Percentiles rank a stretch among this genome's conserved stretches.
phyloP scores from a whole-genome alignment of 2,888 invertebrate species.

The Brachycybe producta region DNA sequence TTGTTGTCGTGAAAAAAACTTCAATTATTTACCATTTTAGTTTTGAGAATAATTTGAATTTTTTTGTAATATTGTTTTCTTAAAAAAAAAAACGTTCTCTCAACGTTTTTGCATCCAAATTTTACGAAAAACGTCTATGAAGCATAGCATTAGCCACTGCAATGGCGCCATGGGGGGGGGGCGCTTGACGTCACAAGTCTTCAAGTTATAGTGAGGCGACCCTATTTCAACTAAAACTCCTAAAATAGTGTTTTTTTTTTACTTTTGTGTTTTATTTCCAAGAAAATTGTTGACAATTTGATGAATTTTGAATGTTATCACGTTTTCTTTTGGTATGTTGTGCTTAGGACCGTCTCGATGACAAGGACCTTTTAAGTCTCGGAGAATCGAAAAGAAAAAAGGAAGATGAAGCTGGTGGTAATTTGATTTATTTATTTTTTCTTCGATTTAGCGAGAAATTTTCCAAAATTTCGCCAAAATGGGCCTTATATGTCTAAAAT shows the following conservation, averaged over 20 bases:
- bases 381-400: conserved; percentile 62
- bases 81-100: too few species aligned
- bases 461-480: not conserved
- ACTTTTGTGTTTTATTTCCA: not conserved
- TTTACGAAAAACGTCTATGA: too few species aligned
- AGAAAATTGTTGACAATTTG: too few species aligned
- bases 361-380: conserved; percentile 50
- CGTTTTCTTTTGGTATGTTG: not conserved
- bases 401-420: conserved; percentile 60
- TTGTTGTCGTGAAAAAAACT: too few species aligned
- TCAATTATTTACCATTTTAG: too few species aligned
- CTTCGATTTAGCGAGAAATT: not conserved
- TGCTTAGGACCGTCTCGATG: conserved; percentile 31
- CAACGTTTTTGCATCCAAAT: too few species aligned
- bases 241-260: not conserved
- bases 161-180: too few species aligned
- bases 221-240: not conserved
- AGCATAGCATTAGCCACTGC: too few species aligned
- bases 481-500: not conserved
- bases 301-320: not conserved
- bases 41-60: too few species aligned
- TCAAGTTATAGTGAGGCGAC: not conserved
- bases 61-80: too few species aligned
- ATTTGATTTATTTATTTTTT: conserved; percentile 11
- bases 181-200: too few species aligned